A percentile compares a stretch with the other conserved stretches of the same genome.
Evolutionary conservation across 2,113 vertebrate genomes (phyloP).

Genomic region (Craseonycteris thonglongyai): DNA sequence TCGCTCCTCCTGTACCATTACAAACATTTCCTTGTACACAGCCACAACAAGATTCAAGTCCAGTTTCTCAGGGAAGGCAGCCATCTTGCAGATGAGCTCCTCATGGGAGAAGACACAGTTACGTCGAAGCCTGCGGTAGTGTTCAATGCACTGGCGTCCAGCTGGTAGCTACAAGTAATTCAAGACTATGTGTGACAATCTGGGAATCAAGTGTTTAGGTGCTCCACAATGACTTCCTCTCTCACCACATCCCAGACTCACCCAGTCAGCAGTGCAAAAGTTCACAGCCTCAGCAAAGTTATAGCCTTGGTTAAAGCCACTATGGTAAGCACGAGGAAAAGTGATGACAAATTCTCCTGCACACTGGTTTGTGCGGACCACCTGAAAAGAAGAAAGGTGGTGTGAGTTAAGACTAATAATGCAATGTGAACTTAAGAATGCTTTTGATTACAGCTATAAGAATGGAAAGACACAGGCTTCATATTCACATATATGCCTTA

Average conservation of each 20-base stretch:
- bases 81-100: conserved; percentile 95
- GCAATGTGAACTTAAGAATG: not conserved
- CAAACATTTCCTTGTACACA: conserved; percentile 92
- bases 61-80: conserved; percentile 86
- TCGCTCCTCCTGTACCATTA: conserved; percentile 90
- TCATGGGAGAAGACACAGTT: conserved; percentile 93
- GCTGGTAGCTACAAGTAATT: conserved; percentile 79
- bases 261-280: conserved; percentile 98
- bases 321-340: conserved; percentile 96
- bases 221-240: not conserved
- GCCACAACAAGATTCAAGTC: conserved; percentile 90
- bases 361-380: conserved; percentile 91
- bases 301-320: conserved; percentile 98
- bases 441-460: not conserved
- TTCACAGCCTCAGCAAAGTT: conserved; percentile 98
- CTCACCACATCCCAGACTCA: not conserved
- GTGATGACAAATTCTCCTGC: conserved; percentile 97
- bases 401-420: not conserved
- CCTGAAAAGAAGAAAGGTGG: not conserved
- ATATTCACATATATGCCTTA: not conserved
- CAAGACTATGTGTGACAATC: not conserved
- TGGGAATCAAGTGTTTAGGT: not conserved
- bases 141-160: conserved; percentile 89
- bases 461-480: not conserved
- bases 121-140: conserved; percentile 85